Percentiles rank a stretch among this genome's conserved stretches.
Conservation (phyloP, 2,797 vertebrate species). For the Agapornis canus region DNA sequence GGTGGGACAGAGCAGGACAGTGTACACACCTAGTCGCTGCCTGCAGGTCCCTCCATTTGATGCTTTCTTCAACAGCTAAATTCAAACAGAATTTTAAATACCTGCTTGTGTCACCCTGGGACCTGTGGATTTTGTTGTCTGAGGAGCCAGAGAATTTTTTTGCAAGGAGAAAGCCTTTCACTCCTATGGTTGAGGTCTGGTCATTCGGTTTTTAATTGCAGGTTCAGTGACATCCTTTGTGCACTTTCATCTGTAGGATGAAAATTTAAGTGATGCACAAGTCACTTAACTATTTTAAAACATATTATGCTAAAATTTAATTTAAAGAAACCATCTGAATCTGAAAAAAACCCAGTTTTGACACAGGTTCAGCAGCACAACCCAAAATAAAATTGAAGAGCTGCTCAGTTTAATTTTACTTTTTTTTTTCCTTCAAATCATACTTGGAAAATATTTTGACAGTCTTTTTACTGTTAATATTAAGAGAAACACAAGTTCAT, state of each 20-base stretch:
- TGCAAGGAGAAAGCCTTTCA: neutral
- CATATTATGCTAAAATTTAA: neutral
- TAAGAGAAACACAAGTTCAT: neutral
- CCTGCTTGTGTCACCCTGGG: rapidly evolving
- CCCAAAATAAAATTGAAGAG: neutral
- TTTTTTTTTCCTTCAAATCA: neutral
- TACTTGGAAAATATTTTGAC: neutral
- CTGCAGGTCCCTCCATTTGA: neutral
- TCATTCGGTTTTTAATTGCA: neutral
- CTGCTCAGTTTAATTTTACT: neutral
- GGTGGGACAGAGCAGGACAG: neutral
- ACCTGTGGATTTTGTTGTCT: neutral
- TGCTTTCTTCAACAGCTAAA: neutral
- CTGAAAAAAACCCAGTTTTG: neutral
- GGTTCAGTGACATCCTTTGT: neutral
- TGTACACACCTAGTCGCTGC: rapidly evolving
- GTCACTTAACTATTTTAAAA: neutral
- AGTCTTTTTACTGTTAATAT: neutral
- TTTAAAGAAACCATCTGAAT: neutral
- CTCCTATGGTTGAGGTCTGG: neutral
- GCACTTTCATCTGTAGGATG: neutral
- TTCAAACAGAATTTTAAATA: neutral
- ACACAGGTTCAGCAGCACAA: neutral
- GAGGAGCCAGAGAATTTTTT: neutral
- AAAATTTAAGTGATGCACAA: neutral